Evolutionary conservation across 2,888 invertebrate species (phyloP).

Genomic region (Dicranocentrus wangi): DNA sequence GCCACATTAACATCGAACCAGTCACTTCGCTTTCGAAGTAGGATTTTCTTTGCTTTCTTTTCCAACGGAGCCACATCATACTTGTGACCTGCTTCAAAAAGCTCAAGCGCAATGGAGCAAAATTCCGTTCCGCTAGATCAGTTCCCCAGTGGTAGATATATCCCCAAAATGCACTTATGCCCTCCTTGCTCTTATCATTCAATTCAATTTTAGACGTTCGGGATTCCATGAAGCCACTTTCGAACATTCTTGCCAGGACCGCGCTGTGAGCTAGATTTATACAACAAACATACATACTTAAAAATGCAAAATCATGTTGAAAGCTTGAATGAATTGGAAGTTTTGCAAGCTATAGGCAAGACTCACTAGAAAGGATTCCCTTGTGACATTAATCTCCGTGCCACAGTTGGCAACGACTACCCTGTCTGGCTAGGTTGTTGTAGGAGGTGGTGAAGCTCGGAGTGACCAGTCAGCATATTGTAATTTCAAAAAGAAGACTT

Average conservation of each 20-base stretch:
- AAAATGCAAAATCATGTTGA: too few species aligned
- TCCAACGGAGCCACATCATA: not conserved
- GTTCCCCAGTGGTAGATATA: conserved; percentile 4
- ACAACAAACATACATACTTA: too few species aligned
- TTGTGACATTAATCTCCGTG: too few species aligned
- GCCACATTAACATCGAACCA: not conserved
- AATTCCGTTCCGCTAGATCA: too few species aligned
- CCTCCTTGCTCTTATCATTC: not conserved
- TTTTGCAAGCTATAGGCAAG: too few species aligned
- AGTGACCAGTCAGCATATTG: too few species aligned
- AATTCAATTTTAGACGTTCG: not conserved
- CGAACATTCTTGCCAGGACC: not conserved
- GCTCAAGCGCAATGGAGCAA: not conserved
- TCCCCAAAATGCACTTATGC: not conserved
- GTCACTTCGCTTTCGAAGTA: not conserved
- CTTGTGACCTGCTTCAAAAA: not conserved
- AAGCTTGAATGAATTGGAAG: too few species aligned
- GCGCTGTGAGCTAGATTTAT: conserved; percentile 15
- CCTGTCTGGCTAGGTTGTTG: too few species aligned
- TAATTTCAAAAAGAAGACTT: too few species aligned
- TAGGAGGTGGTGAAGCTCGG: too few species aligned
- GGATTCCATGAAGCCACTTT: not conserved
- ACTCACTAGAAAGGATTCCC: too few species aligned
- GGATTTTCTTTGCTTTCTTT: not conserved
- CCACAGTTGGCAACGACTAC: too few species aligned